Conservation (phyloP, 2,113 vertebrate genomes). For the Choloepus hoffmanni region DNA sequence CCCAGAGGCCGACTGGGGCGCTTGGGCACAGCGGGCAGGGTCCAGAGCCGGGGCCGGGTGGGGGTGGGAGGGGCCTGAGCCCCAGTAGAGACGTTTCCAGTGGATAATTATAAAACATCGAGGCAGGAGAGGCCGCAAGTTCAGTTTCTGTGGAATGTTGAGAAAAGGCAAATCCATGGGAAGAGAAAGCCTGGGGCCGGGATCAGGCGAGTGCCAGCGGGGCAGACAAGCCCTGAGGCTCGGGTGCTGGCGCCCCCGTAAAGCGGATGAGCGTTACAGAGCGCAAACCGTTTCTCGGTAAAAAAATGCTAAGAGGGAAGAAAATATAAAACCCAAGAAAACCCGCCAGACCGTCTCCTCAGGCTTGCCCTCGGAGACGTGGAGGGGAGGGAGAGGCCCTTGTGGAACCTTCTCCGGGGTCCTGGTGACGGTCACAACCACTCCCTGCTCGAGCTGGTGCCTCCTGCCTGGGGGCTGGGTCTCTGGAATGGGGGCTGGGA, state of each 20-base stretch:
- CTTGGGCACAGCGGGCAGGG: not conserved
- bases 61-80: rapidly evolving
- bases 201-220: too few species aligned
- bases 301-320: not conserved
- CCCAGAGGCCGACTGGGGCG: rapidly evolving
- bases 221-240: too few species aligned
- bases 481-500: not conserved
- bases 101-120: rapidly evolving
- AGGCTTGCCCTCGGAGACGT: rapidly evolving
- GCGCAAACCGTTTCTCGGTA: not conserved
- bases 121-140: too few species aligned
- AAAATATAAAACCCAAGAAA: not conserved
- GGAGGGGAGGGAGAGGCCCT: rapidly evolving
- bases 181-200: not conserved
- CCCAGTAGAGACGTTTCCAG: rapidly evolving
- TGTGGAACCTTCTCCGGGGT: rapidly evolving
- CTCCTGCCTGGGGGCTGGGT: rapidly evolving
- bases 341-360: not conserved
- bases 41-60: rapidly evolving
- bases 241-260: too few species aligned
- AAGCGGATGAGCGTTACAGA: not conserved
- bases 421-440: rapidly evolving
- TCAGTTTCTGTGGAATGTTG: rapidly evolving
- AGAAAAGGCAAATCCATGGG: not conserved
- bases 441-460: not conserved